A percentile compares a stretch with the other conserved stretches of the same genome.
phyloP scores from a whole-genome alignment of 23 tunicate genomes.

The Styela clava region DNA sequence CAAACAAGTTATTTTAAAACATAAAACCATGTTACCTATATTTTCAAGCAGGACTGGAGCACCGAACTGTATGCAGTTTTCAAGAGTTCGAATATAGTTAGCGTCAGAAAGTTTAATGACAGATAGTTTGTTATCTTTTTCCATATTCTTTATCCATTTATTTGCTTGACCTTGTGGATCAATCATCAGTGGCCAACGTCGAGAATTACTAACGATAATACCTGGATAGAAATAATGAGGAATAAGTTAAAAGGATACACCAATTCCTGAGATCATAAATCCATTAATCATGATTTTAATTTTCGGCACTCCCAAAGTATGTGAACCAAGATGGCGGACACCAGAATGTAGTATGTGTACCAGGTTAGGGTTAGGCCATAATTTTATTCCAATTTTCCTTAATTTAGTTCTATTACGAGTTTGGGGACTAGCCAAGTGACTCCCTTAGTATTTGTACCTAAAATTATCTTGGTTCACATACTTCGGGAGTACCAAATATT shows the following conservation, averaged over 20 bases:
- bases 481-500: neutral
- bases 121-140: conserved; percentile 74
- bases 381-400: too few relatives aligned
- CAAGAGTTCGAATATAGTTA: conserved; percentile 82
- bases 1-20: too few relatives aligned
- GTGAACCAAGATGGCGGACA: too few relatives aligned
- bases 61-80: conserved; percentile 90
- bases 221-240: too few relatives aligned
- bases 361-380: too few relatives aligned
- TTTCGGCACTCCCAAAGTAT: too few relatives aligned
- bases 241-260: neutral
- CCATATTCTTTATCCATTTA: conserved; percentile 98
- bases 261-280: neutral
- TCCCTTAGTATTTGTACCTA: too few relatives aligned
- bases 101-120: conserved; percentile 87
- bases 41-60: conserved; percentile 91
- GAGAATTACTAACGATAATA: conserved; percentile 72
- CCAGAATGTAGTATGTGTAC: too few relatives aligned
- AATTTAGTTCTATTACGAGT: too few relatives aligned
- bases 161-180: conserved; percentile 98
- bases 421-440: too few relatives aligned
- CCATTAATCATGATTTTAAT: neutral
- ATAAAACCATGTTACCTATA: conserved; percentile 66
- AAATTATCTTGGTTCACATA: neutral
- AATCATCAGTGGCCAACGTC: conserved; percentile 99